phyloP scores from a whole-genome alignment of 1,140 invertebrate species.

The Coelopa frigida region DNA sequence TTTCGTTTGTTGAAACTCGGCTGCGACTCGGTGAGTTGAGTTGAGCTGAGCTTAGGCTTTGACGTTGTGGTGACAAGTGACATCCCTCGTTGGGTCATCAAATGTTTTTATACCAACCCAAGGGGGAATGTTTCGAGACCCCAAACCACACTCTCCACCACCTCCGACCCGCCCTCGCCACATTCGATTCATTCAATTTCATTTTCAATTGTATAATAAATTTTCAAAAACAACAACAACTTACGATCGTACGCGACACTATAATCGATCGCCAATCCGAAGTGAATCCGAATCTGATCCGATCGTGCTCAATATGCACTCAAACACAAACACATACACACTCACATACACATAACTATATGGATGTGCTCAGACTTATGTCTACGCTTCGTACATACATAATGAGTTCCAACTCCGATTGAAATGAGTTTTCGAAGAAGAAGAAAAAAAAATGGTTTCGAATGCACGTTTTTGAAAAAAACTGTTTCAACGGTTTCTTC shows the following conservation, averaged over 20 bases:
- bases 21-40: constrained; percentile 3
- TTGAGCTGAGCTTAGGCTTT: constrained; percentile 3
- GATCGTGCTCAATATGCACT: neutral
- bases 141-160: neutral
- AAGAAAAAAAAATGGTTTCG: neutral
- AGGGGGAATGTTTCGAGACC: too few relatives aligned
- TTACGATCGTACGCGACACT: too few relatives aligned
- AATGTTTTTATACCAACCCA: too few relatives aligned
- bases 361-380: too few relatives aligned
- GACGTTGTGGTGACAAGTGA: neutral
- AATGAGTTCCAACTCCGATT: too few relatives aligned
- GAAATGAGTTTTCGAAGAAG: neutral
- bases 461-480: constrained; percentile 3
- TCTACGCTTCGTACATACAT: too few relatives aligned
- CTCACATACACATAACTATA: neutral
- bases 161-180: neutral
- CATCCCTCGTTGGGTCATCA: too few relatives aligned
- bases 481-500: too few relatives aligned
- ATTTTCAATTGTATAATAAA: constrained; percentile 4
- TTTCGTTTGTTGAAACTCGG: constrained; percentile 1
- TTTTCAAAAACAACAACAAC: constrained; percentile 8
- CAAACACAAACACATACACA: neutral
- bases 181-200: neutral
- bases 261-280: too few relatives aligned
- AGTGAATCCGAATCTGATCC: neutral